Percentiles rank a stretch among this genome's conserved stretches.
phyloP scores from a whole-genome alignment of 2,797 vertebrate genomes.

The Florisuga fusca region DNA sequence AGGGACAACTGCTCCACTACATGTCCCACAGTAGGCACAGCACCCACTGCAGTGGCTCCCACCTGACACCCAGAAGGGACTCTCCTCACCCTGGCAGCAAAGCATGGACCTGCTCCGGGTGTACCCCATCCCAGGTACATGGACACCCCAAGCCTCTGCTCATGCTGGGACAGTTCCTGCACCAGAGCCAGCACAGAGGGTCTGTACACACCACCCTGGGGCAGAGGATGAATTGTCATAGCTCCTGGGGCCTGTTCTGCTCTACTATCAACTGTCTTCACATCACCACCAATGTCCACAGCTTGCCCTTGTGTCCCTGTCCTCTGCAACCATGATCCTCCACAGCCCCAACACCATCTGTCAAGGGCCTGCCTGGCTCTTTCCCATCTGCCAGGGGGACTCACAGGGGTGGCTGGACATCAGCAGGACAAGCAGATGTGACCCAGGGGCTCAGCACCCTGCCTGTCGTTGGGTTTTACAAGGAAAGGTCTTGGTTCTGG shows the following conservation, averaged over 20 bases:
- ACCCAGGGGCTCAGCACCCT: not conserved
- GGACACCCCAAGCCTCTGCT: not conserved
- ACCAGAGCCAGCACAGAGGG: not conserved
- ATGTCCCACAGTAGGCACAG: not conserved
- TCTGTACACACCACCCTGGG: not conserved
- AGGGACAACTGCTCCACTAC: not conserved
- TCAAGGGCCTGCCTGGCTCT: not conserved
- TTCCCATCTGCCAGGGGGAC: not conserved
- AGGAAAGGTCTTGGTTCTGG: not conserved
- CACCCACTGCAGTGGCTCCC: not conserved
- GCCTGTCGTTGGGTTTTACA: not conserved
- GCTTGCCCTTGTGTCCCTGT: not conserved
- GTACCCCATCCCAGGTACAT: too few relatives aligned
- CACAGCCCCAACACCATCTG: not conserved
- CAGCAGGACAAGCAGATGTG: not conserved
- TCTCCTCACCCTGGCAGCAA: not conserved
- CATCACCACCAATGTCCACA: not conserved
- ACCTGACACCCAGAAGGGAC: not conserved
- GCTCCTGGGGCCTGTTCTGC: not conserved
- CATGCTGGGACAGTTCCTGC: accelerated
- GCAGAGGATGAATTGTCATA: not conserved
- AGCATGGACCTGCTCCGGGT: too few relatives aligned
- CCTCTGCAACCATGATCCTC: not conserved
- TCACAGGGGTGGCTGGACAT: not conserved
- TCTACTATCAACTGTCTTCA: not conserved